These are phyloP conservation scores for Drosophila pectinifera DNA, from an alignment of 1,140 invertebrate genomes.

Conservation along the genomic window DNA sequence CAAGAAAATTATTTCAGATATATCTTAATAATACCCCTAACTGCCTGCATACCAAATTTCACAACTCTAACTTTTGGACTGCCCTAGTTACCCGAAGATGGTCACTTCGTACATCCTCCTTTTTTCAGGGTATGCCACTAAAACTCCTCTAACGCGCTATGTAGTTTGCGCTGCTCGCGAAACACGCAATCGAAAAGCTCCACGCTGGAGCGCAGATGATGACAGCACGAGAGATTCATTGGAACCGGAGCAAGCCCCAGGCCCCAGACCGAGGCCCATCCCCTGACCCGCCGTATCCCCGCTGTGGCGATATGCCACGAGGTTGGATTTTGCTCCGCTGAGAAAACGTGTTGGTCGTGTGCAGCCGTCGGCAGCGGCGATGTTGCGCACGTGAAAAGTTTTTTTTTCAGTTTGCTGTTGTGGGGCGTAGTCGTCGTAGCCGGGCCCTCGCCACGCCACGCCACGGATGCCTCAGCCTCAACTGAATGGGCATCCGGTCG, in stretches of 20 bases:
- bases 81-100: background rate
- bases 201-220: constrained; percentile 10
- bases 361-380: constrained; percentile 44
- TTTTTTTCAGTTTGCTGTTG: constrained; percentile 20
- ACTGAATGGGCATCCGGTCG: constrained; percentile 33
- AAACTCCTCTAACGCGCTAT: constrained; percentile 21
- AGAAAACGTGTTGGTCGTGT: constrained; percentile 76
- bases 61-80: background rate
- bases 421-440: constrained; percentile 41
- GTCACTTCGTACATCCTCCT: constrained; percentile 9
- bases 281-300: constrained; percentile 6
- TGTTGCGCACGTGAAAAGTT: constrained; percentile 63
- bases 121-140: constrained; percentile 32
- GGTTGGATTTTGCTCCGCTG: constrained; percentile 40
- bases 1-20: background rate
- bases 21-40: too few species aligned
- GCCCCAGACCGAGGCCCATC: background rate
- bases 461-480: constrained; percentile 19
- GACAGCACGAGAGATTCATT: constrained; percentile 35
- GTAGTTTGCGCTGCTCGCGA: constrained; percentile 16
- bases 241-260: constrained; percentile 4
- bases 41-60: constrained; percentile 3
- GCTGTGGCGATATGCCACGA: constrained; percentile 34
- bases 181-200: constrained; percentile 39
- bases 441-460: constrained; percentile 52